These are phyloP conservation scores for Melanerpes formicivorus DNA, from an alignment of 2,113 vertebrate species.

Conservation along the genomic window DNA sequence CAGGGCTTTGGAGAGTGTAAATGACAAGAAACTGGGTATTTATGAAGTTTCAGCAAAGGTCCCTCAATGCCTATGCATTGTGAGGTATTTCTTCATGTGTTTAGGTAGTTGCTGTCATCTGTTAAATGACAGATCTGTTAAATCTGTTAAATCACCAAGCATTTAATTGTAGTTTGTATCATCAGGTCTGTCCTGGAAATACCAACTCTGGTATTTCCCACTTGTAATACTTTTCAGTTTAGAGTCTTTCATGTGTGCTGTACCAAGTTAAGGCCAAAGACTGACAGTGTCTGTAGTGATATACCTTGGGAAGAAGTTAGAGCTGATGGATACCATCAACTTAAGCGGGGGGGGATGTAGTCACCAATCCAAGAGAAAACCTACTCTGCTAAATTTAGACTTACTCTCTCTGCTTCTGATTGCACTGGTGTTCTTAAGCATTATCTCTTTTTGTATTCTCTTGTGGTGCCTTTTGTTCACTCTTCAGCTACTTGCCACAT, in stretches of 20 bases:
- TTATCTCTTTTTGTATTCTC: background rate
- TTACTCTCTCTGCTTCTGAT: background rate
- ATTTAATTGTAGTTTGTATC: background rate
- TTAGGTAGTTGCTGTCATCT: background rate
- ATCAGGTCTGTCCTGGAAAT: background rate
- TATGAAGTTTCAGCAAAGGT: background rate
- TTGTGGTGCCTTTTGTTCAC: background rate
- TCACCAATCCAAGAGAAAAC: background rate
- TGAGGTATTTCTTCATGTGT: background rate
- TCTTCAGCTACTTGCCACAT: background rate
- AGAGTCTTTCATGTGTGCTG: background rate
- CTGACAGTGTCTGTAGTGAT: background rate
- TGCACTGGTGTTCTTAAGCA: background rate
- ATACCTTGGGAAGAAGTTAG: background rate
- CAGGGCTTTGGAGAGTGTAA: background rate
- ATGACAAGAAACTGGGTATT: background rate
- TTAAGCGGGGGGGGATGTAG: background rate
- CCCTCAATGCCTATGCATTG: background rate
- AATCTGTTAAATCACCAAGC: background rate
- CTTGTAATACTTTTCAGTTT: background rate
- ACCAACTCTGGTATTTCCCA: background rate
- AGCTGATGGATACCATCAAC: background rate
- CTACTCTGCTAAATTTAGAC: background rate
- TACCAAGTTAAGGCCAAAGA: background rate
- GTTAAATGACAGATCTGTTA: too few species aligned